Evolutionary conservation across 2,113 vertebrate genomes (phyloP).

Genomic region (Platichthys flesus): DNA sequence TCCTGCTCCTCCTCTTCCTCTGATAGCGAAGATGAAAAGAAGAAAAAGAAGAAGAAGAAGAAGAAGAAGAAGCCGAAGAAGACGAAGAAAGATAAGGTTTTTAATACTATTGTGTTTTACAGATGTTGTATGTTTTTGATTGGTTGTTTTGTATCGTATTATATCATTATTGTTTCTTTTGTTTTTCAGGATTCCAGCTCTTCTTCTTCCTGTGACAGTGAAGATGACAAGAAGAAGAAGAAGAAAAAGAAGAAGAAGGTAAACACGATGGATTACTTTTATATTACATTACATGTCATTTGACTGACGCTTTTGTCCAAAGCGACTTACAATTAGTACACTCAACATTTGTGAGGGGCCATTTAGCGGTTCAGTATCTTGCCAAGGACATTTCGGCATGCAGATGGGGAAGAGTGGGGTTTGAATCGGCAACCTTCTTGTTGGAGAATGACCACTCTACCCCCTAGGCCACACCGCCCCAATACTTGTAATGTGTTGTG

Average conservation of each 20-base stretch:
- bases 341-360: too few relatives aligned
- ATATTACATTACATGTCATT: too few relatives aligned
- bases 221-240: slow-evolving; percentile 55
- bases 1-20: slow-evolving; percentile 60
- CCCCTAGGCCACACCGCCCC: too few relatives aligned
- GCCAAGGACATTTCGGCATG: too few relatives aligned
- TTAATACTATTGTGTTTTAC: background rate
- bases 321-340: too few relatives aligned
- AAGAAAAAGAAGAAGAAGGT: slow-evolving; percentile 46
- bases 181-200: slow-evolving; percentile 61
- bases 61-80: slow-evolving; percentile 27
- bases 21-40: slow-evolving; percentile 51
- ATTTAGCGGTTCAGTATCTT: too few relatives aligned
- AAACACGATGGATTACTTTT: background rate
- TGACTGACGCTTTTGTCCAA: too few relatives aligned
- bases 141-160: background rate
- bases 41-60: slow-evolving; percentile 44
- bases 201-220: slow-evolving; percentile 51
- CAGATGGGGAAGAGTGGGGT: too few relatives aligned
- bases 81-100: slow-evolving; percentile 41
- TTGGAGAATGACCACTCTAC: too few relatives aligned
- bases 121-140: too few relatives aligned
- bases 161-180: background rate
- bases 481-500: background rate
- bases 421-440: too few relatives aligned